These are phyloP conservation scores for Halichoerus grypus DNA, from an alignment of 2,113 vertebrate species.

Conservation along the genomic window DNA sequence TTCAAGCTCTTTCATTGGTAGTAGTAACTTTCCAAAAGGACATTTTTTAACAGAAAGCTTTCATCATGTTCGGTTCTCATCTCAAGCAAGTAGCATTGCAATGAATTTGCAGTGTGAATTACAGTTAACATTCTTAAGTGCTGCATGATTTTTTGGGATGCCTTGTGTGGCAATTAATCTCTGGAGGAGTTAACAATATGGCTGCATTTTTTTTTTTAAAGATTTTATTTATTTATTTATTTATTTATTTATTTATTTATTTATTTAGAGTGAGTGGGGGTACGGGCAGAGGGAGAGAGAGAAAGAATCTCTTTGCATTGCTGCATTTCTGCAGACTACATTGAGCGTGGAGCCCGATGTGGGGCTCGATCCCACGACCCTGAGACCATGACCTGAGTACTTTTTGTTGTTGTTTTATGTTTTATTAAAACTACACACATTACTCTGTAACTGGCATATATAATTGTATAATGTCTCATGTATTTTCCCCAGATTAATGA, in stretches of 20 bases:
- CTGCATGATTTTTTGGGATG: neutral
- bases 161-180: neutral
- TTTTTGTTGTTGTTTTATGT: neutral
- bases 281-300: neutral
- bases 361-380: neutral
- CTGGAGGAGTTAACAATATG: neutral
- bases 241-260: neutral
- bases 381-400: neutral
- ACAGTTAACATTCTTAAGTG: neutral
- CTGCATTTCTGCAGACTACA: neutral
- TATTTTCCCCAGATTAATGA: neutral
- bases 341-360: neutral
- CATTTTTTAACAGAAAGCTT: slow-evolving; percentile 1
- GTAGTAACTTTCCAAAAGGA: slow-evolving; percentile 8
- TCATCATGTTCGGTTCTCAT: slow-evolving; percentile 17
- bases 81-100: neutral
- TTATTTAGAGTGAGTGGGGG: neutral
- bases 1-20: neutral
- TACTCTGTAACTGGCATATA: neutral
- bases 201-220: neutral
- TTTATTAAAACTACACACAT: neutral
- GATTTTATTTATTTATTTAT: neutral
- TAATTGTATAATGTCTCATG: neutral
- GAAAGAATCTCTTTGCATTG: neutral
- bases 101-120: neutral